phyloP scores from a whole-genome alignment of 2,113 vertebrate genomes.

The Bos javanicus region DNA sequence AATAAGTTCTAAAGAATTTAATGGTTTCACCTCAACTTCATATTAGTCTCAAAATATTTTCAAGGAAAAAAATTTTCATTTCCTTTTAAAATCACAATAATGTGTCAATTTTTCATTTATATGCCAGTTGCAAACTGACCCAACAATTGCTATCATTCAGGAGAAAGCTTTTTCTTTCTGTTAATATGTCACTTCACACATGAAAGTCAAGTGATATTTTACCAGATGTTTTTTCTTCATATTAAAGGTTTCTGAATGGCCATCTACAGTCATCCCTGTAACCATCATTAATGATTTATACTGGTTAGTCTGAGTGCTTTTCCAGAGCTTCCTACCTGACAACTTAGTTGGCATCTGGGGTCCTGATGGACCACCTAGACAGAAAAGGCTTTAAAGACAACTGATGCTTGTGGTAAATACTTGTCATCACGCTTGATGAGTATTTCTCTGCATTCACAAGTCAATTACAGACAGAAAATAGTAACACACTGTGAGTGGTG shows the following conservation, averaged over 20 bases:
- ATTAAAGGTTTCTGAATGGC: not conserved
- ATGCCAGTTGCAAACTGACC: not conserved
- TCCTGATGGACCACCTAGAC: not conserved
- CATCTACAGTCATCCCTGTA: not conserved
- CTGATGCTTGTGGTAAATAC: not conserved
- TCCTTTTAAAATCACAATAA: not conserved
- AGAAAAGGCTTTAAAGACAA: not conserved
- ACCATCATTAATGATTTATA: not conserved
- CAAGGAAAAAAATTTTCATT: not conserved
- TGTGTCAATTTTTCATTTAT: not conserved
- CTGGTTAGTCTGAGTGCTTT: not conserved
- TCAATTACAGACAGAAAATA: not conserved
- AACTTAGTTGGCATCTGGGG: not conserved
- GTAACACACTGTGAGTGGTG: not conserved
- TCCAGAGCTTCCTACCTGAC: not conserved
- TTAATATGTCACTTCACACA: not conserved
- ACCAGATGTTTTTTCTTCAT: not conserved
- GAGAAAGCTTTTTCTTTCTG: not conserved
- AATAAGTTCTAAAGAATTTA: not conserved
- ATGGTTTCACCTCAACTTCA: not conserved
- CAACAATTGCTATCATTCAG: not conserved
- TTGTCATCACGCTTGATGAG: not conserved
- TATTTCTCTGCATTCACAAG: not conserved
- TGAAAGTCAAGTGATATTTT: not conserved
- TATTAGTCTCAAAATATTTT: conserved; percentile 11